Evolutionary conservation across 2,888 invertebrate genomes (phyloP).

Genomic region (Muscina levida): DNA sequence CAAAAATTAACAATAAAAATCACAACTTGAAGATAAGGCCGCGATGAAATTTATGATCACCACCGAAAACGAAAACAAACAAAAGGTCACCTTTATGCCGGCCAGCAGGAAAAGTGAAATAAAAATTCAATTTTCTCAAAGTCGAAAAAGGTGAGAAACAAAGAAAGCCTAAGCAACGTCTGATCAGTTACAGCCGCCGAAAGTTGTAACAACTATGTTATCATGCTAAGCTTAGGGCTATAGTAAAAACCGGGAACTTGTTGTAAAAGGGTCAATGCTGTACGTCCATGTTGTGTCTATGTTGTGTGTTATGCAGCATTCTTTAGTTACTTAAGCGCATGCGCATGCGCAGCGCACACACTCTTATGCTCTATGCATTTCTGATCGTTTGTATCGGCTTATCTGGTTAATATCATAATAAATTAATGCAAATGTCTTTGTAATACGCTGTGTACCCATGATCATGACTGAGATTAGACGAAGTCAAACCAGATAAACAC

Average conservation of each 20-base stretch:
- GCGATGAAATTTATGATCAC: conserved; percentile 25
- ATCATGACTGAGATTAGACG: conserved; percentile 1
- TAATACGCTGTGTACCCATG: background rate
- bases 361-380: conserved; percentile 8
- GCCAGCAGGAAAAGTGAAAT: conserved; percentile 19
- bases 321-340: too few relatives aligned
- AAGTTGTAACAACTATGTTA: conserved; percentile 53
- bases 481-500: conserved; percentile 36
- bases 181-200: conserved; percentile 3
- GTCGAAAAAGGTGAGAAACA: background rate
- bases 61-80: background rate
- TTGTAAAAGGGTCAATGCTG: background rate
- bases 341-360: background rate
- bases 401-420: conserved; percentile 26
- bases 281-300: too few relatives aligned
- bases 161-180: too few relatives aligned
- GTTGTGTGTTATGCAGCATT: background rate
- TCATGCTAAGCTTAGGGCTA: conserved; percentile 36
- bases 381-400: background rate
- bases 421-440: conserved; percentile 32
- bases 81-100: too few relatives aligned
- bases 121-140: conserved; percentile 25
- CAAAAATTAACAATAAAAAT: conserved; percentile 51
- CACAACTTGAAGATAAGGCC: conserved; percentile 45
- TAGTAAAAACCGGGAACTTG: too few relatives aligned